Base-by-base conservation (phyloP, 2,888 invertebrate species). In the Diplolepis rosae region DNA sequence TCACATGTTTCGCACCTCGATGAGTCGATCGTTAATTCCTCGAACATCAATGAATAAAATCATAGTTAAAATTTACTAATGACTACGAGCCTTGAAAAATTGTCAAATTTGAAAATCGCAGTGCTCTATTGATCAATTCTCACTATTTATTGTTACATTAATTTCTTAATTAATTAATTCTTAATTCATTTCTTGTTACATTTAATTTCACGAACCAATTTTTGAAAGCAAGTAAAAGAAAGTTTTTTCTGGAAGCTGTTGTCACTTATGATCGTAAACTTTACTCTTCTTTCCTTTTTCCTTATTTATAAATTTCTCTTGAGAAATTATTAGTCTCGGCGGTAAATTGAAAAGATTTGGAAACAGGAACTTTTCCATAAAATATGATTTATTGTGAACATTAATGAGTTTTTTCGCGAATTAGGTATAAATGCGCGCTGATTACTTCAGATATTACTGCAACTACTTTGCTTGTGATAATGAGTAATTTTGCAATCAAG, bases 401-500 rank as follows among this genome's bases (percentile, higher is more conserved):
- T 24, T n/a, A 7, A n/a, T 61, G n/a, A 48, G 3, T 15, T 61
- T 61, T n/a, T n/a, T n/a, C n/a, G n/a, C n/a, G 39, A 7, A 61
- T 9, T 61, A 61, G 39, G 35, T 61, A 61, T 11, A 32, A 7
- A 32, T 32, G 11, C 15, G 28, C 27, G 7, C 61, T 39, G 27
- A 61, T 61, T 61, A 27, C 61, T n/a, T 35, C 61, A 42, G 39
- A 39, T 27, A 1, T 39, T 24, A 27, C 61, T n/a, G 61, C 61
- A 42, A 61, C 39, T 27, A 1, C 27, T 24, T 61, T 15, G 39
- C 39, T 6, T 61, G 7, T 39, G 27, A 3, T 61, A 61, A 39
- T 24, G 24, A 61, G 39, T 61, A 7, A 24, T 24, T 27, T 61
- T 39, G 39, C 39, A 61, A n/a, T 56, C n/a, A 35, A 42, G n/a